These are phyloP conservation scores for Synchiropus splendidus DNA, from an alignment of 2,113 vertebrate species.

Conservation along the genomic window DNA sequence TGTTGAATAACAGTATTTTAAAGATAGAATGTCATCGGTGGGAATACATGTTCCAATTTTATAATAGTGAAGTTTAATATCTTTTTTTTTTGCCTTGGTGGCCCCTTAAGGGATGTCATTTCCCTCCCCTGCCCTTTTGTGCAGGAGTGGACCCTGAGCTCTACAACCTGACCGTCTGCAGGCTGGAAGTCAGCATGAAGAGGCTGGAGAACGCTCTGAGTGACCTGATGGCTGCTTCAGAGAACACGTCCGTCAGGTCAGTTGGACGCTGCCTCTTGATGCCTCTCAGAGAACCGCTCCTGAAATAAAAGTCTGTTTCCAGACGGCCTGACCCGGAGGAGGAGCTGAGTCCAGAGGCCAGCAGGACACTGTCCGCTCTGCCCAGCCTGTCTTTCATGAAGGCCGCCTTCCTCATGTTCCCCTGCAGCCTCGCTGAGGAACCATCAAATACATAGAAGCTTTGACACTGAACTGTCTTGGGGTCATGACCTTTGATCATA, in stretches of 20 bases:
- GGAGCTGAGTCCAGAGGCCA: constrained; percentile 76
- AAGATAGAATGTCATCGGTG: too few species aligned
- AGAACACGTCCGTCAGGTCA: constrained; percentile 79
- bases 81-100: too few species aligned
- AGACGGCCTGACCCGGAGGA: constrained; percentile 78
- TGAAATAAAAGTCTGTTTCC: too few species aligned
- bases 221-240: constrained; percentile 81
- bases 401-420: constrained; percentile 88
- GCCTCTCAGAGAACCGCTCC: too few species aligned
- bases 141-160: constrained; percentile 85
- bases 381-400: constrained; percentile 85
- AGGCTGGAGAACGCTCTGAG: constrained; percentile 75
- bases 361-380: constrained; percentile 72
- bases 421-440: constrained; percentile 66
- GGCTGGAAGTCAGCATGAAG: constrained; percentile 71
- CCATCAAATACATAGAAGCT: too few species aligned
- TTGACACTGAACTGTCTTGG: too few species aligned
- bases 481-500: too few species aligned
- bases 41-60: too few species aligned
- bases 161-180: constrained; percentile 85
- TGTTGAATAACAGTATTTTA: too few species aligned
- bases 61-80: too few species aligned
- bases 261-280: constrained; percentile 1
- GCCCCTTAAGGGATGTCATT: too few species aligned
- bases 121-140: too few species aligned